Conservation (phyloP, 2,888 invertebrate species). For the Orchesella flavescens region DNA sequence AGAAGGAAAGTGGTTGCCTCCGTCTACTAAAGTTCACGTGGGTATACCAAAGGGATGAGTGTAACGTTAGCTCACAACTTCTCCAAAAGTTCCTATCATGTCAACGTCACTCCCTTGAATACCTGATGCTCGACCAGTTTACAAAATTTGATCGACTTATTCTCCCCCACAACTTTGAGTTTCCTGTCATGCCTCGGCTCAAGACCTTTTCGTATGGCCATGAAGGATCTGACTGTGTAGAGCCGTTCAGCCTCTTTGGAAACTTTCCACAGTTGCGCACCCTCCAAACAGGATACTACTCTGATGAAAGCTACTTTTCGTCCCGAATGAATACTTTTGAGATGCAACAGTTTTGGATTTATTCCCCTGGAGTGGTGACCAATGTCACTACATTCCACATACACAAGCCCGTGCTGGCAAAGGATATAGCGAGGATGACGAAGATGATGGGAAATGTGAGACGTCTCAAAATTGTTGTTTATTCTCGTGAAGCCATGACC, state of each 20-base stretch:
- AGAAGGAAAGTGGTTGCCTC: background rate
- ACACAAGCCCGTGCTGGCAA: conserved; percentile 47
- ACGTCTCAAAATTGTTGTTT: conserved; percentile 44
- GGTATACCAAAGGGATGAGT: conserved; percentile 48
- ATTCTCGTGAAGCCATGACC: conserved; percentile 37
- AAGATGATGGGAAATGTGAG: conserved; percentile 36
- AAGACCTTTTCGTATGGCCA: conserved; percentile 44
- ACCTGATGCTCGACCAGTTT: conserved; percentile 43
- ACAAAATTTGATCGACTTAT: conserved; percentile 23
- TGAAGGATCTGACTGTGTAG: conserved; percentile 16
- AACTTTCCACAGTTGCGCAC: conserved; percentile 31
- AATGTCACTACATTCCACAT: conserved; percentile 41
- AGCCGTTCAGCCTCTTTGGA: conserved; percentile 25
- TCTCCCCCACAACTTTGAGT: conserved; percentile 30
- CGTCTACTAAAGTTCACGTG: conserved; percentile 30
- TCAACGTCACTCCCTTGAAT: conserved; percentile 21
- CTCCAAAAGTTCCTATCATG: conserved; percentile 34
- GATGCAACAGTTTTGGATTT: conserved; percentile 37
- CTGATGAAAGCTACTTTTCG: conserved; percentile 47
- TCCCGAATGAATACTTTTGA: conserved; percentile 53
- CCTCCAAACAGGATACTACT: conserved; percentile 45
- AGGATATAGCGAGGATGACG: conserved; percentile 41
- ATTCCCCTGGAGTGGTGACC: background rate
- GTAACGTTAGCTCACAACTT: conserved; percentile 8
- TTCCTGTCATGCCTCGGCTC: conserved; percentile 32